Conservation (phyloP, 2,113 vertebrate genomes). For the Colistium nudipinnis region DNA sequence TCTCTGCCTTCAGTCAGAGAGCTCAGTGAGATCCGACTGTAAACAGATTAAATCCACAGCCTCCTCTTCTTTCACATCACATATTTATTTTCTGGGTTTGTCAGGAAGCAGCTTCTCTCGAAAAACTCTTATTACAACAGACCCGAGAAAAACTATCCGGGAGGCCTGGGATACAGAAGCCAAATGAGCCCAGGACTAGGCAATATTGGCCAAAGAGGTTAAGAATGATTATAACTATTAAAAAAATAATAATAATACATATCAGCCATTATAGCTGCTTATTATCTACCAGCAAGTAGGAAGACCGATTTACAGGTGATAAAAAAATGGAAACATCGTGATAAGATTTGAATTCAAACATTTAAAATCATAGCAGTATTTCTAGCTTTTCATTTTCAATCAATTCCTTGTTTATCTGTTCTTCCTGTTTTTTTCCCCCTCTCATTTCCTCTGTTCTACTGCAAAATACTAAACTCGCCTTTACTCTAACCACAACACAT, state of each 20-base stretch:
- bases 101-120: background rate
- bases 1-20: constrained; percentile 11
- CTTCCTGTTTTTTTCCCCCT: background rate
- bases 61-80: constrained; percentile 1
- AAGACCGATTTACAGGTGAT: too few species aligned
- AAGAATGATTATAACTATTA: too few species aligned
- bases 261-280: too few species aligned
- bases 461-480: background rate
- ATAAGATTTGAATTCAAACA: background rate
- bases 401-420: too few species aligned
- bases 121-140: background rate
- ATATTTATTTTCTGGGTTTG: background rate
- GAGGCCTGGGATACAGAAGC: too few species aligned
- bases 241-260: too few species aligned
- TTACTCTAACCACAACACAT: background rate
- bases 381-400: too few species aligned
- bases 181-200: too few species aligned
- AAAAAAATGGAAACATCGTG: background rate
- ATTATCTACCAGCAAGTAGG: too few species aligned
- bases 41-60: too few species aligned
- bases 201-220: too few species aligned
- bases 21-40: constrained; percentile 5
- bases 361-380: background rate
- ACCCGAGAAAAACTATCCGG: background rate
- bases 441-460: background rate